phyloP scores from a whole-genome alignment of 2,113 vertebrate genomes.

The Ceyx melanurus region DNA sequence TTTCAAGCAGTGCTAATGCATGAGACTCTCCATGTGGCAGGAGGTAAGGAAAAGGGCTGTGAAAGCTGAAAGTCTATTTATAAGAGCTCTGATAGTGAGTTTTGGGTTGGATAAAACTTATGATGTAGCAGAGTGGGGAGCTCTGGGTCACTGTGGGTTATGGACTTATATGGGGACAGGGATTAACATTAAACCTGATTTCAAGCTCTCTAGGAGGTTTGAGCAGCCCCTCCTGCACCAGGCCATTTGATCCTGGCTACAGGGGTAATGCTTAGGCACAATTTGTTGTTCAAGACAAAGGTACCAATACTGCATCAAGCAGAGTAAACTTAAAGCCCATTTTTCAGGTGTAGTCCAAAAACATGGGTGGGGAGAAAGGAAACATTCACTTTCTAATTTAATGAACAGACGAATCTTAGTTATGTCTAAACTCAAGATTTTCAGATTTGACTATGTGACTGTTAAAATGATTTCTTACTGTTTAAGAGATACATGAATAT shows the following conservation, averaged over 20 bases:
- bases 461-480: background rate
- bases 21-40: background rate
- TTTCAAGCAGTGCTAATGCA: background rate
- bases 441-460: background rate
- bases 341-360: background rate
- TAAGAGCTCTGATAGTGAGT: background rate
- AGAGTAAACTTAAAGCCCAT: background rate
- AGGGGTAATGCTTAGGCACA: background rate
- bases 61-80: background rate
- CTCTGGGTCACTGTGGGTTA: background rate
- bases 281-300: background rate
- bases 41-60: background rate
- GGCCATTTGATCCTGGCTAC: background rate
- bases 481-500: background rate
- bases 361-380: rapidly evolving
- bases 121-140: background rate
- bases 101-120: background rate
- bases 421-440: background rate
- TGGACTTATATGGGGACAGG: background rate
- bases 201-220: background rate
- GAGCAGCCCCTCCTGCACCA: background rate
- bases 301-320: background rate
- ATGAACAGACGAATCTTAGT: background rate
- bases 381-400: background rate
- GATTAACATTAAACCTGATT: background rate